Evolutionary conservation across 1,140 invertebrate genomes (phyloP), one percentile per base, ranked within the genome.

Genomic region (Hermetia illucens): DNA sequence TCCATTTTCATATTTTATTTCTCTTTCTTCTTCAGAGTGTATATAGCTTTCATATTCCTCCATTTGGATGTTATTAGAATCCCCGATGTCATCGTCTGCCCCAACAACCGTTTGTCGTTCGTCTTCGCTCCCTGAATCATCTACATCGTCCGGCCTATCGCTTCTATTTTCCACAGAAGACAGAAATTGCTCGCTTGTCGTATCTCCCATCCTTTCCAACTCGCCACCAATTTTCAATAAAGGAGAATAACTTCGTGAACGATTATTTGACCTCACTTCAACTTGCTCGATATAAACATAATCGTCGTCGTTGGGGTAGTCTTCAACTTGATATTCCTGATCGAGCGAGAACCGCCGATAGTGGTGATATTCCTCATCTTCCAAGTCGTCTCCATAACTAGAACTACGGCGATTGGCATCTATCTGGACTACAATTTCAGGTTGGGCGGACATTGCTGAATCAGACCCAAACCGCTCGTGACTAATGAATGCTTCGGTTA

Each of bases 331-430:
- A 16, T 54, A 45, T 36, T 58, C 55, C 39, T 58, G 55, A 6
- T 51, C 47, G 17, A 58, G 34, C 1, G 55, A 58, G 13, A 50
- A 58, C 21, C 55, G 49, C 1, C 55, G 39, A 25, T 49, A 58
- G 21, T 58, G 55, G 42, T 58, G 55, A 40, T 58, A 58, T 15
- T 58, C 55, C 15, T 58, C 55, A 0, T 53, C 53, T 6, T 58
- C 55, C 13, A 58, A 9, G 10, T 45, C 40, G n/a, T n/a, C n/a
- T n/a, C n/a, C n/a, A n/a, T n/a, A n/a, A n/a, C n/a, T n/a, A n/a
- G n/a, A n/a, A n/a, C n/a, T n/a, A n/a, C n/a, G n/a, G n/a, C n/a
- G n/a, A n/a, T n/a, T n/a, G n/a, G n/a, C n/a, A n/a, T n/a, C n/a
- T 19, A 36, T 16, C 5, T 36, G 34, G 3, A 45, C 18, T 2